Evolutionary conservation across 2,797 vertebrate species (phyloP), one percentile per base, ranked within the genome.

Genomic region (Bufotes viridis): DNA sequence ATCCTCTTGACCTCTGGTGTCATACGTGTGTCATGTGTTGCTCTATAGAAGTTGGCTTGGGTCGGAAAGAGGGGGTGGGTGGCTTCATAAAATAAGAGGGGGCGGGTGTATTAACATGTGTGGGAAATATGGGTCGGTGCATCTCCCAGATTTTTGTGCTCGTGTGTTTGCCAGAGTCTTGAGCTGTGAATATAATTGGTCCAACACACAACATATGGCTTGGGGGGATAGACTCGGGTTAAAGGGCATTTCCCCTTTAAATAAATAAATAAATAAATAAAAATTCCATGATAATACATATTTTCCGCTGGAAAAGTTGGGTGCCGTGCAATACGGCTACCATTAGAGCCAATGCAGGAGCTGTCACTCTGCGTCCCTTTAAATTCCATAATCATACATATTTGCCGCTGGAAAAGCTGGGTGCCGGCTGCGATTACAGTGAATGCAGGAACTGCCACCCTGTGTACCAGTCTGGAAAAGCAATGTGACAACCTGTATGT

Each of bases 1-100:
- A 20, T 82, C 29, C 57, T 29, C 42, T 51, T 84, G 82, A 88
- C 75, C 49, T 80, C 18, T 20, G 42, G 20, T 82, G 72, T 60
- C 74, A 70, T 53, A 26, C 49, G 57, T n/a, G 26, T 80, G 82
- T 69, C 29, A 63, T 49, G 63, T 70, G 75, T 7, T 42, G 58
- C 29, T 65, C 58, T 82, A 75, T 74, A 63, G 34, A 76, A 29
- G 0, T 70, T 65, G 81, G 81, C 81, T 26, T 82, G 63, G 51
- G 51, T 55, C 49, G 6, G 7, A 51, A 24, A 7, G 42, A 42
- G 18, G 24, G 49, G 60, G 84, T 24, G n/a, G 29, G 26, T 53
- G 8, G 2, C 9, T 57, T 51, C 51, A 58, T 57, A 58, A 70
- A 69, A 49, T 63, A 13, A 34, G 5, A 24, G 49, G 65, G n/a